These are phyloP conservation scores for Lepidonotus clava DNA, from an alignment of 2,888 invertebrate genomes.

Conservation along the genomic window DNA sequence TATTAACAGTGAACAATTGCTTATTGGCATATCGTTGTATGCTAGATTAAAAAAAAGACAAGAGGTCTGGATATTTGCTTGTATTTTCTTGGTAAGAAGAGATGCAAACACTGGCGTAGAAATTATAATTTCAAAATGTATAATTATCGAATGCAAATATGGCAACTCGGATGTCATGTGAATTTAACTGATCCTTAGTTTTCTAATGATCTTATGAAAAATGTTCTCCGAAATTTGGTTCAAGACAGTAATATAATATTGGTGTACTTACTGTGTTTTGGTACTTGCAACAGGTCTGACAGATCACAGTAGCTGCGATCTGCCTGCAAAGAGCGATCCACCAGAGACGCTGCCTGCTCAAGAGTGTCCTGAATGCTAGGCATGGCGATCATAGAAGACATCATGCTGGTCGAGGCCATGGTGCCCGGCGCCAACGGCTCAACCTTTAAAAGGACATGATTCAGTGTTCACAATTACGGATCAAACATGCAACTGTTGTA, in stretches of 20 bases:
- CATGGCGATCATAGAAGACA: background rate
- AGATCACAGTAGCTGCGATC: conserved; percentile 61
- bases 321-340: conserved; percentile 56
- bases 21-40: background rate
- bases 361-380: conserved; percentile 50
- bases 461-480: background rate
- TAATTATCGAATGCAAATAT: too few species aligned
- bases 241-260: background rate
- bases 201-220: too few species aligned
- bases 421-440: background rate
- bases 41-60: too few species aligned
- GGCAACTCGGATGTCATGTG: too few species aligned
- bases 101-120: too few species aligned
- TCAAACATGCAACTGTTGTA: background rate
- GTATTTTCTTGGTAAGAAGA: too few species aligned
- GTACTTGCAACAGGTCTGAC: conserved; percentile 61
- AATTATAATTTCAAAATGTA: too few species aligned
- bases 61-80: too few species aligned
- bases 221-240: too few species aligned
- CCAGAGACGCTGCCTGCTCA: conserved; percentile 56
- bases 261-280: conserved; percentile 59
- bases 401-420: conserved; percentile 15
- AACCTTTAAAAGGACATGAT: background rate
- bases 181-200: too few species aligned
- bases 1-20: background rate